Evolutionary conservation across 2,888 invertebrate genomes (phyloP), one percentile per base, ranked within the genome.

Genomic region (Taphrorychus bicolor): DNA sequence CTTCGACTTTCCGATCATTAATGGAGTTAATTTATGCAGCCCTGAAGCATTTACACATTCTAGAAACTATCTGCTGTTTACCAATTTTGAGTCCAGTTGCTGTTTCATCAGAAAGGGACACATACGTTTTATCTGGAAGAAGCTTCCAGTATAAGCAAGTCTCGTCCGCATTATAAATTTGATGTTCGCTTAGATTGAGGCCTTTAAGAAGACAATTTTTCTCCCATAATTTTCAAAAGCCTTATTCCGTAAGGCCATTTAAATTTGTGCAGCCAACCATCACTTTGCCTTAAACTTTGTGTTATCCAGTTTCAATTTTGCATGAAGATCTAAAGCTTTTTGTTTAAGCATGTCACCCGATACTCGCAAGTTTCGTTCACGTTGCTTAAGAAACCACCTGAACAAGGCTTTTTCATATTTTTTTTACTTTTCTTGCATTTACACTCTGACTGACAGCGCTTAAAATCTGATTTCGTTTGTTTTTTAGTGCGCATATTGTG

Each of bases 121-220:
- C 71, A 32, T 65, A 70, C 2, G 69, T 72, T 64, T 71, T 70
- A 24, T 65, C 62, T n/a, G 72, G 72, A 22, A 72, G 40, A 14
- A 73, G 41, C 63, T 69, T 59, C 69, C 71, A 73, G 64, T 61
- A 69, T 22, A 74, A 63, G 5, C 69, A 69, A 9, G 70, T 70
- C 56, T 74, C 73, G 56, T 48, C 49, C 16, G 41, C 54, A 45
- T 60, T 60, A 41, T 53, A 62, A n/a, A 62, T 24, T 21, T 54
- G 53, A n/a, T 61, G 17, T 21, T 61, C 23, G n/a, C 5, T 61
- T 41, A 54, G n/a, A 16, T 41, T 24, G n/a, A 17, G 19, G 16
- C 24, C 42, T 32, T 60, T 52, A 22, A 3, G 51, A 32, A 21
- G 62, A 62, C 17, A 56, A 45, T 45, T 62, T 62, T 56, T 62